Conservation (phyloP, 2,113 vertebrate species). For the Microcebus ravelobensis region DNA sequence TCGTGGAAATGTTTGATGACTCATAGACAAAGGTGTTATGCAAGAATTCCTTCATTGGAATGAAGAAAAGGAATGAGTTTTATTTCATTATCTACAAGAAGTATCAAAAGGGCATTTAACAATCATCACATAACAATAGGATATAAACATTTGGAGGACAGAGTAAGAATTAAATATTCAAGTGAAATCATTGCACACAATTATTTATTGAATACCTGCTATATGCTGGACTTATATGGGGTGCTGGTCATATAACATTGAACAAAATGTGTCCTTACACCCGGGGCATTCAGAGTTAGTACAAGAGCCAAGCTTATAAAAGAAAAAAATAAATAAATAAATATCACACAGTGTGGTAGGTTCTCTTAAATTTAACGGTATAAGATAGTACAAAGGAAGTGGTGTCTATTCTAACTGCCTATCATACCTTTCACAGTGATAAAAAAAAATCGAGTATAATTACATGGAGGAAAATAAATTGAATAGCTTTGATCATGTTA, state of each 20-base stretch:
- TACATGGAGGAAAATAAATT: background rate
- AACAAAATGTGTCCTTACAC: background rate
- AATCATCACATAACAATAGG: background rate
- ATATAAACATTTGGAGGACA: background rate
- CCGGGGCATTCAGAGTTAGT: background rate
- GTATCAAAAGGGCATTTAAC: background rate
- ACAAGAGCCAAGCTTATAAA: background rate
- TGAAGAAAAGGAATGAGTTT: background rate
- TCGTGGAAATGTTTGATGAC: background rate
- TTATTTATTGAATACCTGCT: background rate
- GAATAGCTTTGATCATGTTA: background rate
- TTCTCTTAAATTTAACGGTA: background rate
- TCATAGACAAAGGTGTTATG: background rate
- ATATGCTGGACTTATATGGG: background rate
- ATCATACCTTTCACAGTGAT: background rate
- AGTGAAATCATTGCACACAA: background rate
- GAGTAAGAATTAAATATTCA: background rate
- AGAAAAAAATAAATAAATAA: background rate
- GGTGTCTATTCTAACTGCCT: background rate
- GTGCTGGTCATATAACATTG: background rate
- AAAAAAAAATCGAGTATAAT: background rate
- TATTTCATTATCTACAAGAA: background rate
- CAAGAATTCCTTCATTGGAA: background rate
- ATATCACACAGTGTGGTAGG: background rate
- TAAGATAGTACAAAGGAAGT: background rate